Percentiles rank a stretch among this genome's conserved stretches.
Evolutionary conservation across 1,140 invertebrate species (phyloP).

Genomic region (Galleria mellonella): DNA sequence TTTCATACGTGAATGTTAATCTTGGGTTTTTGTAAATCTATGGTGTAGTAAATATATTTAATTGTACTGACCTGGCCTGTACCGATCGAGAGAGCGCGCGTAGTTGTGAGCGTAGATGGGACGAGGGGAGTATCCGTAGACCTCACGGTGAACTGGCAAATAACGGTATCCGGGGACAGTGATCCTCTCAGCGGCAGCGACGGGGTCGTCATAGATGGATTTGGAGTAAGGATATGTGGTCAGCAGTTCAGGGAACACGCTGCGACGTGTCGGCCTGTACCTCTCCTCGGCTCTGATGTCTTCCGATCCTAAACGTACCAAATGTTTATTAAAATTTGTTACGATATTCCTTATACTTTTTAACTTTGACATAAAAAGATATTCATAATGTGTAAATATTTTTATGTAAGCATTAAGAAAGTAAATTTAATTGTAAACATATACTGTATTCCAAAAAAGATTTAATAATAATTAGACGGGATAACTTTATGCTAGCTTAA

Average conservation of each 20-base stretch:
- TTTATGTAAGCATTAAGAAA: too few species aligned
- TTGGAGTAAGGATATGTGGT: constrained; percentile 79
- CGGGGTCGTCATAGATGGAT: constrained; percentile 89
- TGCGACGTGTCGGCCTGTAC: constrained; percentile 79
- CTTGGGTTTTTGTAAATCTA: too few species aligned
- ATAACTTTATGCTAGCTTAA: too few species aligned
- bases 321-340: not conserved
- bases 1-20: too few species aligned
- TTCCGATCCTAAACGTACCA: constrained; percentile 82
- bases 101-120: constrained; percentile 91
- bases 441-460: too few species aligned
- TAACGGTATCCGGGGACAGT: constrained; percentile 90
- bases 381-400: too few species aligned
- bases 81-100: constrained; percentile 81
- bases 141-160: constrained; percentile 89
- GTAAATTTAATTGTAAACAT: too few species aligned
- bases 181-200: constrained; percentile 86
- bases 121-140: constrained; percentile 90
- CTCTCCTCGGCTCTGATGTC: constrained; percentile 90
- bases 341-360: too few species aligned
- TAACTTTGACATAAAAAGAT: too few species aligned
- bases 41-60: too few species aligned
- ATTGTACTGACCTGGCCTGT: constrained; percentile 87
- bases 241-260: constrained; percentile 82
- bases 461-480: too few species aligned